These are phyloP conservation scores for Remorina albescens DNA, from an alignment of 2,797 vertebrate genomes.

Conservation along the genomic window DNA sequence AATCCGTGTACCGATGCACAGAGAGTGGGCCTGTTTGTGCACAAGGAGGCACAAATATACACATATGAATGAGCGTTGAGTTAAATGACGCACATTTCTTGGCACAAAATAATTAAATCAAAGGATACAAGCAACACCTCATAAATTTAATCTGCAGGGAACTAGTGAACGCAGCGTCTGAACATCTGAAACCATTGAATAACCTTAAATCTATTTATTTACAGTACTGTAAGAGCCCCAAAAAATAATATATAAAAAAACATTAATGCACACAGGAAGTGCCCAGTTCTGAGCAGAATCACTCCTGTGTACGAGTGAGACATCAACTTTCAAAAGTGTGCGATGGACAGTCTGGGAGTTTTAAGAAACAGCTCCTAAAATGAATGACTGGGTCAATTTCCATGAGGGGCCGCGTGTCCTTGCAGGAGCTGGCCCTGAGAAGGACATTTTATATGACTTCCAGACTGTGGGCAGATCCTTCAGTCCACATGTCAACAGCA, in stretches of 20 bases:
- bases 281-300: background rate
- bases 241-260: no score
- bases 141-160: slow-evolving; percentile 31
- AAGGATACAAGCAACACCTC: slow-evolving; percentile 25
- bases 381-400: slow-evolving; percentile 3
- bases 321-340: background rate
- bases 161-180: slow-evolving; percentile 19
- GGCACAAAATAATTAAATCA: slow-evolving; percentile 36
- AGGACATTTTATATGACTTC: background rate
- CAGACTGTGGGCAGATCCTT: background rate
- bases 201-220: no score
- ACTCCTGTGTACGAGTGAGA: background rate
- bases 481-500: slow-evolving; percentile 14
- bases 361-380: background rate
- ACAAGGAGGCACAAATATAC: slow-evolving; percentile 20
- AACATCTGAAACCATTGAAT: slow-evolving; percentile 15
- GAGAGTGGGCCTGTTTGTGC: slow-evolving; percentile 2
- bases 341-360: background rate
- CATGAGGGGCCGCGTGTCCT: background rate
- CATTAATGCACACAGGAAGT: no score
- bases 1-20: slow-evolving; percentile 23
- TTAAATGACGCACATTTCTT: slow-evolving; percentile 47
- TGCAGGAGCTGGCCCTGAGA: background rate
- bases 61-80: slow-evolving; percentile 48
- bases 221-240: no score